Evolutionary conservation across 2,113 vertebrate genomes (phyloP).

Genomic region (Sapayoa aenigma): DNA sequence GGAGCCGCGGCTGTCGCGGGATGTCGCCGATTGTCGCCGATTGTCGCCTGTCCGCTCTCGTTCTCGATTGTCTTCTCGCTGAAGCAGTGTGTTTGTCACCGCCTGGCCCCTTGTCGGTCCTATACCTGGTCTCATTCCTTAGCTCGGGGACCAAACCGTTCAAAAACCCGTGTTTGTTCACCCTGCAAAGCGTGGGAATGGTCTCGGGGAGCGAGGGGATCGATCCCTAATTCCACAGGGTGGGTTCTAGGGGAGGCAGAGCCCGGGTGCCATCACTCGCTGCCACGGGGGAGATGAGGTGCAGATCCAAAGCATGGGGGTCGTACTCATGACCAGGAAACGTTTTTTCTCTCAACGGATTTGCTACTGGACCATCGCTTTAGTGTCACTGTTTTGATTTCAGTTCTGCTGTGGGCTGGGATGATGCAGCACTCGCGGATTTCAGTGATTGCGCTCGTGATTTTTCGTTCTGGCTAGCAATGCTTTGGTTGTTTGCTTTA

Average conservation of each 20-base stretch:
- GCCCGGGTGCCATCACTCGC: accelerated
- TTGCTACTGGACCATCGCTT: neutral
- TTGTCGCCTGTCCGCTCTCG: no score
- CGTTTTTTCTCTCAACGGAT: accelerated
- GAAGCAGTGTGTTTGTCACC: accelerated
- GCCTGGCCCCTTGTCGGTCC: accelerated
- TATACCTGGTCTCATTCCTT: accelerated
- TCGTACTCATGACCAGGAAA: neutral
- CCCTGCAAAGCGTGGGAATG: accelerated
- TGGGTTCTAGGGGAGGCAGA: accelerated
- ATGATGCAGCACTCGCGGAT: neutral
- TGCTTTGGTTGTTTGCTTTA: neutral
- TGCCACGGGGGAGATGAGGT: accelerated
- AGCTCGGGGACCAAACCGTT: accelerated
- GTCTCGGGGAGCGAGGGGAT: neutral
- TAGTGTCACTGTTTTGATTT: neutral
- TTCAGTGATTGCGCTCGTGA: accelerated
- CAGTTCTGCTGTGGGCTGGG: neutral
- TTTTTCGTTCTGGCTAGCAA: neutral
- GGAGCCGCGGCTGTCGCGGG: neutral
- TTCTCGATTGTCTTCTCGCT: accelerated
- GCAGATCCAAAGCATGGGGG: accelerated
- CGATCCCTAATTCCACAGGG: accelerated
- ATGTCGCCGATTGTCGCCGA: neutral
- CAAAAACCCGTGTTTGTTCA: accelerated